These are phyloP conservation scores for Drosophila kepulauana DNA, from an alignment of 1,140 invertebrate genomes.

Conservation along the genomic window DNA sequence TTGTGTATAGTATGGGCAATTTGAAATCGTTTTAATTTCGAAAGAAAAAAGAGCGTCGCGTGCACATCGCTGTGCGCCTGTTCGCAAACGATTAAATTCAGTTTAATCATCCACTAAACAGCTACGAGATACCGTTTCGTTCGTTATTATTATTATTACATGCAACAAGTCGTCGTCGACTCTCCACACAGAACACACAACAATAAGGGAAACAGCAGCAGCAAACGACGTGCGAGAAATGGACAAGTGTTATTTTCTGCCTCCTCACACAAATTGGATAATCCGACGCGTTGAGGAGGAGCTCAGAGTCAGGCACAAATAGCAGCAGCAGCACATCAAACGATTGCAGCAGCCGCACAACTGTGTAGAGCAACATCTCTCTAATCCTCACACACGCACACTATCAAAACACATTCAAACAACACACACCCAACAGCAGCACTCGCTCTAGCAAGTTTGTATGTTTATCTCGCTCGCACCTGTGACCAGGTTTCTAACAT, in stretches of 20 bases:
- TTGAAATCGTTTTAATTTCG: conserved; percentile 76
- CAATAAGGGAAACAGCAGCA: conserved; percentile 46
- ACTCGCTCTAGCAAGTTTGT: conserved; percentile 11
- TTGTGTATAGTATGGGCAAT: conserved; percentile 50
- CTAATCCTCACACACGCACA: conserved; percentile 41
- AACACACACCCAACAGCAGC: not conserved
- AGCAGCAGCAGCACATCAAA: conserved; percentile 32
- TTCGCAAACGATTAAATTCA: conserved; percentile 85
- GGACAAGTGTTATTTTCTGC: conserved; percentile 28
- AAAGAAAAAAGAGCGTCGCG: conserved; percentile 40
- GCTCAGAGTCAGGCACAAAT: conserved; percentile 13
- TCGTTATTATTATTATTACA: conserved; percentile 84
- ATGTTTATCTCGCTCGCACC: conserved; percentile 70
- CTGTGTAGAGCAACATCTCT: conserved; percentile 29
- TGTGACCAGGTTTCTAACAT: conserved; percentile 68
- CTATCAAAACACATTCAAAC: not conserved
- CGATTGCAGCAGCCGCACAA: conserved; percentile 36
- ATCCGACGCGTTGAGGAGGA: conserved; percentile 55
- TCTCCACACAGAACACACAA: conserved; percentile 23
- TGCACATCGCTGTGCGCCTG: conserved; percentile 76
- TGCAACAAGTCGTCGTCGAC: conserved; percentile 62
- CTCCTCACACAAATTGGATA: conserved; percentile 69
- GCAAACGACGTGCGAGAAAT: not conserved
- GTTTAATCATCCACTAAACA: conserved; percentile 85
- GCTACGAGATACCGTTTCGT: conserved; percentile 82